These are phyloP conservation scores for Bombus balteatus DNA, from an alignment of 1,140 invertebrate species.

Conservation along the genomic window DNA sequence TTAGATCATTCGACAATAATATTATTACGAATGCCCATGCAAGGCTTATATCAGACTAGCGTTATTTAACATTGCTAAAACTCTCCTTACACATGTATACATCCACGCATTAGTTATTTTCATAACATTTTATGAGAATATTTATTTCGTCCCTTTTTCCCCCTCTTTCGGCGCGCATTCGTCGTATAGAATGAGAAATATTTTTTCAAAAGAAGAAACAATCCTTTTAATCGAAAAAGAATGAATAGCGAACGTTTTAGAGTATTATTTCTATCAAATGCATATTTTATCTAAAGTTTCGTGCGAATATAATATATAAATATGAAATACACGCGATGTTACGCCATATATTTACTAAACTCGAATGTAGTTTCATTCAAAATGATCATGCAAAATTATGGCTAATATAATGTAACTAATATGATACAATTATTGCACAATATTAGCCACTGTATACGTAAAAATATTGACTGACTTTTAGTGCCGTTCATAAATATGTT, in stretches of 20 bases:
- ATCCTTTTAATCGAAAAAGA: neutral
- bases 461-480: conserved; percentile 57
- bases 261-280: conserved; percentile 21
- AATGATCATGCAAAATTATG: neutral
- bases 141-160: neutral
- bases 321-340: neutral
- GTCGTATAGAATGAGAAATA: conserved; percentile 14
- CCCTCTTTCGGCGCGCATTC: neutral
- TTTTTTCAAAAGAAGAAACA: conserved; percentile 8
- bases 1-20: conserved; percentile 66
- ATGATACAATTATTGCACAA: conserved; percentile 54
- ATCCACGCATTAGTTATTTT: conserved; percentile 7
- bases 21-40: conserved; percentile 41
- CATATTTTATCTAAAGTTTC: conserved; percentile 24
- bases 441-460: conserved; percentile 60
- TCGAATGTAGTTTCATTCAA: conserved; percentile 29
- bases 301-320: conserved; percentile 22
- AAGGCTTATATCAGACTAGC: conserved; percentile 44
- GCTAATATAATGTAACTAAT: conserved; percentile 43
- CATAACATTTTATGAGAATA: neutral
- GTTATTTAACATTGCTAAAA: conserved; percentile 8
- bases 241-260: conserved; percentile 3
- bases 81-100: conserved; percentile 33
- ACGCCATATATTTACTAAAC: neutral
- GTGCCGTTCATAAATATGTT: conserved; percentile 47